A percentile compares a stretch with the other conserved stretches of the same genome.
Conservation (phyloP, 2,797 vertebrate genomes). For the Hapalemur alaotrensis region DNA sequence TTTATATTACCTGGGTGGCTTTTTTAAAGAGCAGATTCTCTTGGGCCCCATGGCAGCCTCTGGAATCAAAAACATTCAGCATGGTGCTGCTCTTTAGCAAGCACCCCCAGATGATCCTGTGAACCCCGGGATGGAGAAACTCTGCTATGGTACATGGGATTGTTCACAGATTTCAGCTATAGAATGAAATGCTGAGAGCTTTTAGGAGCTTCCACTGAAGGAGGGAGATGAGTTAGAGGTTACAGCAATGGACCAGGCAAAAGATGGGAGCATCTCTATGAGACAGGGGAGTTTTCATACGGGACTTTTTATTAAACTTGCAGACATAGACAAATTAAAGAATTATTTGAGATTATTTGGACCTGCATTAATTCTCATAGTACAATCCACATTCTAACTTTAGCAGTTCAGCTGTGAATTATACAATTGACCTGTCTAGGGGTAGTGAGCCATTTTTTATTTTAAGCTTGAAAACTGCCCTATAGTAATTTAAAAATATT, state of each 20-base stretch:
- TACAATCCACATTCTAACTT: neutral
- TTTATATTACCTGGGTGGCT: neutral
- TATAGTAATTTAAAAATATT: slow-evolving; percentile 1
- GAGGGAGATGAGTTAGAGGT: neutral
- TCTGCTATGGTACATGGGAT: neutral
- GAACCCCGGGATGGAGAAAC: neutral
- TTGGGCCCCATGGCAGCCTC: neutral
- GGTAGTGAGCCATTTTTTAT: neutral
- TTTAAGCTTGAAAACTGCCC: slow-evolving; percentile 13
- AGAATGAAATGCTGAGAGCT: neutral
- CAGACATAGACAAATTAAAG: neutral
- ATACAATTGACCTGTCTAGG: neutral
- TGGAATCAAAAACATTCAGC: neutral
- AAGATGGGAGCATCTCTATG: neutral
- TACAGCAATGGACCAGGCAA: neutral
- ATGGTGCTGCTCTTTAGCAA: neutral
- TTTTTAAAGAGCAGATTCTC: neutral
- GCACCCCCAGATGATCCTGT: neutral
- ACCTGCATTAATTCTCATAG: neutral
- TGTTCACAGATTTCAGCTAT: no score
- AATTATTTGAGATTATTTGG: neutral
- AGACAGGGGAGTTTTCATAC: neutral
- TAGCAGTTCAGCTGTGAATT: neutral
- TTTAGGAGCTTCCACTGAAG: neutral
- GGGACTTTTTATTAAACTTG: neutral